These are phyloP conservation scores for Amphibalanus amphitrite DNA, from an alignment of 1,140 invertebrate species.

Conservation along the genomic window DNA sequence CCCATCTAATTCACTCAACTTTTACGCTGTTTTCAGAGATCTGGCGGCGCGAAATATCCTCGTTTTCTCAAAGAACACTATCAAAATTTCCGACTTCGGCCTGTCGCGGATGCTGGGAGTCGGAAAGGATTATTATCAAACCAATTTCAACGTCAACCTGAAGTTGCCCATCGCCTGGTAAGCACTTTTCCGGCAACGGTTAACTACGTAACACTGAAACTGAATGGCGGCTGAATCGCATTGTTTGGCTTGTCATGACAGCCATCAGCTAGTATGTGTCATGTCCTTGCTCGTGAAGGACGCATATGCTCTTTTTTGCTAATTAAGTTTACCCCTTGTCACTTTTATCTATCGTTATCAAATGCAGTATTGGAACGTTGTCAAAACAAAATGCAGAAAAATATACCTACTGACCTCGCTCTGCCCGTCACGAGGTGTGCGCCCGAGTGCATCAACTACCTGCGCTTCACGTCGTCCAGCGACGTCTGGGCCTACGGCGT, in stretches of 20 bases:
- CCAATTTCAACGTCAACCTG: slow-evolving; percentile 93
- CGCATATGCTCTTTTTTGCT: no score
- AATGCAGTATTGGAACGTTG: no score
- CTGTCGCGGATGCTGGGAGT: slow-evolving; percentile 86
- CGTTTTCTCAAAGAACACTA: slow-evolving; percentile 86
- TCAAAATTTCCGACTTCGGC: slow-evolving; percentile 97
- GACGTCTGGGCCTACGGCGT: slow-evolving; percentile 97
- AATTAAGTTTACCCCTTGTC: no score
- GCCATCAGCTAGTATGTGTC: no score
- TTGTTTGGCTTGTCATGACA: no score
- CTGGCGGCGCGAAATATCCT: slow-evolving; percentile 87
- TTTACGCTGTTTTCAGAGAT: slow-evolving; percentile 42
- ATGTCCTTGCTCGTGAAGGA: no score
- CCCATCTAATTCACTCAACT: not conserved
- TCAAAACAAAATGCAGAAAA: no score
- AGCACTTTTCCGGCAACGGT: slow-evolving; percentile 22
- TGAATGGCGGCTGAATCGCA: no score
- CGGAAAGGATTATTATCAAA: slow-evolving; percentile 97
- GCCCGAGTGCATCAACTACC: slow-evolving; percentile 90
- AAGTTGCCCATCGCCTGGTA: slow-evolving; percentile 95
- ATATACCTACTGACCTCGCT: no score
- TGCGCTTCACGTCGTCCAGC: slow-evolving; percentile 85
- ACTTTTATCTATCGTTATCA: no score
- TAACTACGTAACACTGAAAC: no score
- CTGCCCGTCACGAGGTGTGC: slow-evolving; percentile 52